Percentiles rank a stretch among this genome's conserved stretches.
Evolutionary conservation across 2,113 vertebrate species (phyloP).

Genomic region (Pseudorhombus dupliciocellatus): DNA sequence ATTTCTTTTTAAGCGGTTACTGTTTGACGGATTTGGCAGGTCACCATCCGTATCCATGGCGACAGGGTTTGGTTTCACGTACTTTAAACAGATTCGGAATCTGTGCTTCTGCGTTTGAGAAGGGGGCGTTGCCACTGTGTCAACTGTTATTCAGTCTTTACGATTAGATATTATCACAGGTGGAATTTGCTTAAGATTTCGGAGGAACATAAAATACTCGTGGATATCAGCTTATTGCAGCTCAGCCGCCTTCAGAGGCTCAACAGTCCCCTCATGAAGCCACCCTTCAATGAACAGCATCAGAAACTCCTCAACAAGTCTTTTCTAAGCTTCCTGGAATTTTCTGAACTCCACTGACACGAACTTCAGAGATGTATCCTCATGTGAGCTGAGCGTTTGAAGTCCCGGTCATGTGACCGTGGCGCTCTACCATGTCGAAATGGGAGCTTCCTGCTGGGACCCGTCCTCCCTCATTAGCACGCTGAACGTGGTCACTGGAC

Average conservation of each 20-base stretch:
- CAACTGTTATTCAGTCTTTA: no score
- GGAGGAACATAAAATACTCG: no score
- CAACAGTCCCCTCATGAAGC: no score
- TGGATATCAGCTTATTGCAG: no score
- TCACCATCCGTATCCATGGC: neutral
- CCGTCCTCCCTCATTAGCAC: constrained; percentile 33
- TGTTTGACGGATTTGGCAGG: constrained; percentile 4
- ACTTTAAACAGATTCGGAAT: no score
- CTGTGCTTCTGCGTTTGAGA: no score
- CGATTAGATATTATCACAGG: no score
- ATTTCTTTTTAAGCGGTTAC: neutral
- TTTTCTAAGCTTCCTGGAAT: neutral
- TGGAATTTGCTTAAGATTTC: no score
- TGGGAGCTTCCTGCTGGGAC: neutral
- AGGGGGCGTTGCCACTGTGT: no score
- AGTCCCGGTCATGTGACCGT: neutral
- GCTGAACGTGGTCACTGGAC: constrained; percentile 33
- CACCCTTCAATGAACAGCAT: neutral
- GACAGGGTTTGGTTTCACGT: neutral
- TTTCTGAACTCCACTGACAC: no score
- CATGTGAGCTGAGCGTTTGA: neutral
- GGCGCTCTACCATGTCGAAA: neutral
- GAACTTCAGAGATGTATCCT: no score
- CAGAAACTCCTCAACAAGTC: neutral
- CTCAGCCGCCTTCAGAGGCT: no score